A percentile compares a stretch with the other conserved stretches of the same genome.
Evolutionary conservation across 2,797 vertebrate genomes (phyloP).

Genomic region (Eutrigla gurnardus): DNA sequence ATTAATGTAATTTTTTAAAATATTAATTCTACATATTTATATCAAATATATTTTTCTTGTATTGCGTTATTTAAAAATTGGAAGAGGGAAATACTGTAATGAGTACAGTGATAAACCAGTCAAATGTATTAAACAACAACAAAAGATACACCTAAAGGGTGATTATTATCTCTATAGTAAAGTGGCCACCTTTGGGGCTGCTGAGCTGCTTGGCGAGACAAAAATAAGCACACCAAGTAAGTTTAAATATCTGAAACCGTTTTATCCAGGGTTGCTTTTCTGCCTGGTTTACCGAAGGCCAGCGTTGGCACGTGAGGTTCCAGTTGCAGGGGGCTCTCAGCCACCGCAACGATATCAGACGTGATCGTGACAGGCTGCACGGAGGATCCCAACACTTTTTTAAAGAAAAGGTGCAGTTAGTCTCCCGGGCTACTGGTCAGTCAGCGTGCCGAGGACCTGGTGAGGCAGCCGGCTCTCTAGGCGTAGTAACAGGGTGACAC

Average conservation of each 20-base stretch:
- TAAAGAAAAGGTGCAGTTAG: slow-evolving; percentile 12
- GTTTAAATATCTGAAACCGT: slow-evolving; percentile 40
- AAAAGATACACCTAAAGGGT: slow-evolving; percentile 4
- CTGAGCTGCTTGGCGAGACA: slow-evolving; percentile 43
- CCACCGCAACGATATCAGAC: slow-evolving; percentile 22
- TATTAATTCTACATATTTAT: slow-evolving; percentile 8
- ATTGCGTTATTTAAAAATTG: neutral
- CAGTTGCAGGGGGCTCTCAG: slow-evolving; percentile 38
- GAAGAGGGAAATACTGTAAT: neutral
- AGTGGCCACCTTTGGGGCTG: slow-evolving; percentile 64
- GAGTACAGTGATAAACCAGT: slow-evolving; percentile 4
- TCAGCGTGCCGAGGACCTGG: slow-evolving; percentile 38
- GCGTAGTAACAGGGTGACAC: slow-evolving; percentile 91
- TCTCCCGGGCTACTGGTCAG: slow-evolving; percentile 18
- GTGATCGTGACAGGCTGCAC: slow-evolving; percentile 29
- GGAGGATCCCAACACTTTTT: slow-evolving; percentile 21
- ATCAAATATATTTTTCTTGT: neutral
- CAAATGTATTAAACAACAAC: slow-evolving; percentile 3
- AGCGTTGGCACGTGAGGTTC: slow-evolving; percentile 46
- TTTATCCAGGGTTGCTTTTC: slow-evolving; percentile 32
- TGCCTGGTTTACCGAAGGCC: slow-evolving; percentile 53
- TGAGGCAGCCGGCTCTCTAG: slow-evolving; percentile 60
- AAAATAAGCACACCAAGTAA: slow-evolving; percentile 45
- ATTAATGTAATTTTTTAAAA: neutral
- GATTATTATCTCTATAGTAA: slow-evolving; percentile 44